Base-by-base conservation (phyloP, 2,113 vertebrate genomes). In the Pseudois nayaur region DNA sequence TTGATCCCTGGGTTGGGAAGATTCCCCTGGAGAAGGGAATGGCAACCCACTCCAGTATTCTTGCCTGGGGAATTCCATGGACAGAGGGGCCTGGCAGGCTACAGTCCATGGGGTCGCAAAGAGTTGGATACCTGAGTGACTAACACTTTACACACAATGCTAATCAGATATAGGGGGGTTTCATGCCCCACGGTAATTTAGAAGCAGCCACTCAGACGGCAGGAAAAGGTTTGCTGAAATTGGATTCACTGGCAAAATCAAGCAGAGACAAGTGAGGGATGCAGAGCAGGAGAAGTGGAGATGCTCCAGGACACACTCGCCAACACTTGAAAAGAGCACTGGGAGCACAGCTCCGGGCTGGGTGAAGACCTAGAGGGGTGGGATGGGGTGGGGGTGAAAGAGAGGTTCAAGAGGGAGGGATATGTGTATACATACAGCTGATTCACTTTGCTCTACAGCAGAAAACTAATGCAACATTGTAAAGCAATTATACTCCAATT, bases 241-340 rank as follows among this genome's bases (percentile, higher is more conserved):
- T 48, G 48, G 78, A 40, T 33, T 83, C 76, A 33, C 71, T 3
- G 60, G 25, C 27, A 17, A 81, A 57, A 55, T 29, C 15, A 25
- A 79, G 91, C 54, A 31, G 54, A 94, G 16, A 36, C 13, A 8
- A 50, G 23, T 0, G 6, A 60, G 48, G 76, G 62, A 14, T 1
- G 19, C 27, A 40, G 33, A 71, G 19, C n/a, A 8, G 29, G 0
- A 3, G 27, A 52, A 27, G 4, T 0, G 48, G 36, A 45, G n/a
- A 12, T 8, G 25, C 31, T 25, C 17, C 5, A 2, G 45, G 6
- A 33, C 74, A 5, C 8, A 16, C 6, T 13, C 2, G 0, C 31
- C 6, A 6, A 2, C 87, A n/a, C 6, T 21, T 83, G 55, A 43
- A 43, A 71, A 74, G 36, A 43, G 36, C 71, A 23, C 21, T 27